A percentile compares a stretch with the other conserved stretches of the same genome.
Evolutionary conservation across 2,113 vertebrate genomes (phyloP).

Genomic region (Oncorhynchus nerka): DNA sequence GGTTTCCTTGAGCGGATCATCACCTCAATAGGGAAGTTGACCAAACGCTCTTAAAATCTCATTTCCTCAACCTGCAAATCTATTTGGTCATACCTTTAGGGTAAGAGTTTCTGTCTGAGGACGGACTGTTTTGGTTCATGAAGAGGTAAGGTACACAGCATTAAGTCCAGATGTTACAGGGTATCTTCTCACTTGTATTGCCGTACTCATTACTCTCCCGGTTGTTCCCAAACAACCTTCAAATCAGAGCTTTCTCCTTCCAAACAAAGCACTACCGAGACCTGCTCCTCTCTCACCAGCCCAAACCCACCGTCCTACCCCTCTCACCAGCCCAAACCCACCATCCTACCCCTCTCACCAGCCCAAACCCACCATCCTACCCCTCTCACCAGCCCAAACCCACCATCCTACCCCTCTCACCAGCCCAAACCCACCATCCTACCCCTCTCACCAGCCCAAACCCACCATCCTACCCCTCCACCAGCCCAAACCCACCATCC

Average conservation of each 20-base stretch:
- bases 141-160: neutral
- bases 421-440: neutral
- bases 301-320: slow-evolving; percentile 17
- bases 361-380: neutral
- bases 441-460: slow-evolving; percentile 14
- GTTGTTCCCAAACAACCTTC: slow-evolving; percentile 16
- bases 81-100: neutral
- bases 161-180: neutral
- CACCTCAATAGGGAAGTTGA: neutral
- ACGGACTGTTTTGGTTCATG: neutral
- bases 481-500: slow-evolving; percentile 13
- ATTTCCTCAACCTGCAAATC: slow-evolving; percentile 2
- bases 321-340: slow-evolving; percentile 47
- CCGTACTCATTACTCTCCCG: neutral
- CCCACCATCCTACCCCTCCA: neutral
- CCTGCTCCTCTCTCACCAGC: slow-evolving; percentile 14
- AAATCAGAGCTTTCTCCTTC: slow-evolving; percentile 32
- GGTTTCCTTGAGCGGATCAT: neutral
- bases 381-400: neutral
- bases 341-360: slow-evolving; percentile 20
- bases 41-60: neutral
- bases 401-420: slow-evolving; percentile 12
- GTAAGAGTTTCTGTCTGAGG: neutral
- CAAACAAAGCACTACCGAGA: slow-evolving; percentile 27
- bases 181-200: neutral